Base-by-base conservation (phyloP, 2,888 invertebrate species). In the Caenorhabditis sp. region DNA sequence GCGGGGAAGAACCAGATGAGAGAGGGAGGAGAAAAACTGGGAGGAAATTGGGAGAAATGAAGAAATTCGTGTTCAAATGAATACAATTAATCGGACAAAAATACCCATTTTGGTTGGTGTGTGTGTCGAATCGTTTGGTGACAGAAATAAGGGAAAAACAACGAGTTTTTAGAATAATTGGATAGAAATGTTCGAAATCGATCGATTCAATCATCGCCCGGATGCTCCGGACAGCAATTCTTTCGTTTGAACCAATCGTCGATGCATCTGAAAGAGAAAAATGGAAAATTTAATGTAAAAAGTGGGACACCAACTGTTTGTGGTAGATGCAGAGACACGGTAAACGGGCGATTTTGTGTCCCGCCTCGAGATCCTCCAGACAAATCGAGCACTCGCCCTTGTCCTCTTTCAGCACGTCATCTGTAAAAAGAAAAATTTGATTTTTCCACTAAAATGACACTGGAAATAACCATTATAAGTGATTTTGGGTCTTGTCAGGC, bases 281-380 rank as follows among this genome's bases (percentile, higher is more conserved):
- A 30, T 27, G 5, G 13, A 13, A 5, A 30, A 45, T 22, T 20
- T 22, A 66, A 61, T 46, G 22, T 15, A 63, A 22, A 43, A 27
- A 24, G 20, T 17, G n/a, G 13, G 13, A 9, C n/a, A 7, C 30
- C 32, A 4, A 96, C 96, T 93, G 93, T 93, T 97, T 98, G 92
- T 99, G 98, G 92, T 98, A 98, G 92, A 98, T 95, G 93, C 98
- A 98, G 89, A 99, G 94, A 92, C 98, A 98, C 89, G 98, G 98
- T 91, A 98, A 93, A 90, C 98, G 94, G 89, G 98, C 98, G 91
- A 99, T 98, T 89, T 94, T 94, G 92, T 98, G 95, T 77, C 98
- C 98, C 89, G 95, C 93, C 89, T 93, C 93, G 90, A 99, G 93
- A 90, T 98, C 97, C 91, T 99, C 98, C 90, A 98, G 93, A 91